Conservation (phyloP, 2,113 vertebrate genomes). For the Sphyrna mokarran region DNA sequence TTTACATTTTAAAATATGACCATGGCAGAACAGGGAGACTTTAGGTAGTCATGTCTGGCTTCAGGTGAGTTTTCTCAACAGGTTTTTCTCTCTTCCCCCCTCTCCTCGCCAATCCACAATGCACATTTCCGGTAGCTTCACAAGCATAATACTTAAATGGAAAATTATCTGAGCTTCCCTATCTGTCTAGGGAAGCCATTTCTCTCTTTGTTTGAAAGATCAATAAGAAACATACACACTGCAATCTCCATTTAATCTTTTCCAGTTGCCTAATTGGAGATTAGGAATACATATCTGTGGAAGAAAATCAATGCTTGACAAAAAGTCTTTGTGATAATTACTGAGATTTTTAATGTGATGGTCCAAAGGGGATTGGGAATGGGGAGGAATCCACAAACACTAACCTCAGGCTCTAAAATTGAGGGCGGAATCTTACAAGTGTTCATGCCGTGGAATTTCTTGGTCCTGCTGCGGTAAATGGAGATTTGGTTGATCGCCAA, state of each 20-base stretch:
- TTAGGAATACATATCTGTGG: slow-evolving; percentile 1
- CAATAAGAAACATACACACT: not conserved
- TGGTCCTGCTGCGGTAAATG: too few relatives aligned
- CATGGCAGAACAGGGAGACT: not conserved
- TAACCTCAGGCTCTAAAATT: not conserved
- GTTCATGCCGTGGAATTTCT: too few relatives aligned
- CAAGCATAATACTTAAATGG: not conserved
- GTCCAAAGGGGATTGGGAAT: not conserved
- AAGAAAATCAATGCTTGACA: not conserved
- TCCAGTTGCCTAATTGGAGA: not conserved
- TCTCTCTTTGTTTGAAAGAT: not conserved
- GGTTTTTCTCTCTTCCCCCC: not conserved
- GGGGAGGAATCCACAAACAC: not conserved
- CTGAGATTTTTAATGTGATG: not conserved
- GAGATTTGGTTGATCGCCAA: too few relatives aligned
- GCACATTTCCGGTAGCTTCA: slow-evolving; percentile 4
- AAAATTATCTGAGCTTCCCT: not conserved
- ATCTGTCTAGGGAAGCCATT: not conserved
- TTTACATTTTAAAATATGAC: not conserved
- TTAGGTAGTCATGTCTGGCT: not conserved
- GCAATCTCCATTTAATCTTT: not conserved
- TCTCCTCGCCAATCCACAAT: not conserved
- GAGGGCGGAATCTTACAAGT: too few relatives aligned
- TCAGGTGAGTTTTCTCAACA: not conserved
- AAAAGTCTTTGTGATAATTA: slow-evolving; percentile 15